Percentiles rank a stretch among this genome's conserved stretches.
These are phyloP conservation scores for Leucozona laternaria DNA, from an alignment of 2,888 invertebrate genomes.

Conservation along the genomic window DNA sequence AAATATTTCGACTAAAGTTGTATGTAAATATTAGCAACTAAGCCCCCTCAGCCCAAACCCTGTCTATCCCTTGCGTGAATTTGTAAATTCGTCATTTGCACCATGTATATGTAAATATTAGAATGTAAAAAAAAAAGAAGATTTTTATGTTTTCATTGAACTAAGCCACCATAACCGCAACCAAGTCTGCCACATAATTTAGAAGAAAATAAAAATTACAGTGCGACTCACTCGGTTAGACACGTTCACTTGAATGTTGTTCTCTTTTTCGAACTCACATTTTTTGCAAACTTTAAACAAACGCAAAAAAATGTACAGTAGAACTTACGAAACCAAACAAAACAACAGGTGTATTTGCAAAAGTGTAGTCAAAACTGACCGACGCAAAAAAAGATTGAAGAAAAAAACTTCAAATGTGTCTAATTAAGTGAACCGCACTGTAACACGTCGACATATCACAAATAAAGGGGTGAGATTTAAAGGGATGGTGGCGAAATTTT, in stretches of 20 bases:
- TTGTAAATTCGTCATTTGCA: conserved; percentile 71
- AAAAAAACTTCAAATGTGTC: neutral
- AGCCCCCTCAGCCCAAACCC: conserved; percentile 14
- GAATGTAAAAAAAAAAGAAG: conserved; percentile 57
- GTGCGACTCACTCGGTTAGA: neutral
- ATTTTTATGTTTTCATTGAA: conserved; percentile 38
- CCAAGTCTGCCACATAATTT: conserved; percentile 31
- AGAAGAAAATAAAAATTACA: conserved; percentile 37
- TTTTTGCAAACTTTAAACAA: too few relatives aligned
- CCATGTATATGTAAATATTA: conserved; percentile 69
- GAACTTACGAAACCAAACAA: neutral
- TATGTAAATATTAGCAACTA: conserved; percentile 72
- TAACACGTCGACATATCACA: conserved; percentile 59
- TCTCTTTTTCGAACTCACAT: too few relatives aligned
- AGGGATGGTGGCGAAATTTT: conserved; percentile 20
- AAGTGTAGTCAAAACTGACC: neutral
- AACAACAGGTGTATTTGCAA: neutral
- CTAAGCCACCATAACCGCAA: conserved; percentile 8
- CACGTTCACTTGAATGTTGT: too few relatives aligned
- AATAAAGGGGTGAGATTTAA: conserved; percentile 9
- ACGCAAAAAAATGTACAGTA: neutral
- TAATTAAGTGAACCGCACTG: neutral
- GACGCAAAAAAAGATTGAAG: neutral
- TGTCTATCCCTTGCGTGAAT: conserved; percentile 19
- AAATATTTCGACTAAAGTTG: conserved; percentile 53